Evolutionary conservation across 2,113 vertebrate species (phyloP), one percentile per base, ranked within the genome.

Genomic region (Meleagris gallopavo): DNA sequence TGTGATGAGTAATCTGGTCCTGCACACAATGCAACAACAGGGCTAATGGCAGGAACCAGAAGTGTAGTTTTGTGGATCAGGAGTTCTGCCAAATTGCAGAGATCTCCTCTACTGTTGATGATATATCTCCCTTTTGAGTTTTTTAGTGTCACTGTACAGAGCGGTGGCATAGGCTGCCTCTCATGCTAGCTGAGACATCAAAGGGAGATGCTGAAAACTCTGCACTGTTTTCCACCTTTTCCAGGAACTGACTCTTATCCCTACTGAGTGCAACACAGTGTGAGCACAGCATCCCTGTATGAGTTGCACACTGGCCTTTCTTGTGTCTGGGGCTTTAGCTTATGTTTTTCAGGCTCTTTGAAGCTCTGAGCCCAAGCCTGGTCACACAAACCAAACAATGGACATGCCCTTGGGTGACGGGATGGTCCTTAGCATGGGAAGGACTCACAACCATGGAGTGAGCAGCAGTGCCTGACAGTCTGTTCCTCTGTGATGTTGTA

Each of bases 1-100:
- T 36, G 45, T 90, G 86, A 38, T 83, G 67, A 66, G 32, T 90
- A 90, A 94, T 76, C 85, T 91, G 58, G 65, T 72, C 94, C 85
- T 93, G 83, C 54, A 21, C 86, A 38, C 75, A 79, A 15, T 89
- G 81, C 88, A 74, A 79, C 88, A 74, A 76, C 34, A 75, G 43
- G 48, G 60, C 40, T 90, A 58, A 85, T 71, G 84, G 72, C 14
- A 83, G 80, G 86, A 88, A 79, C 45, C 52, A 69, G 80, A 45
- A 86, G 82, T 71, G 83, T 52, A 62, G 86, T 71, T 90, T 71
- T 89, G 52, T 58, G 46, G 64, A 75, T 45, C 6, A 43, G 84
- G 61, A 95, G 48, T 41, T 13, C 73, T 27, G 82, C 79, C 82
- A 94, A 75, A 95, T 61, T 79, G 79, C 82, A 84, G 88, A 45